phyloP scores from a whole-genome alignment of 2,113 vertebrate species.

The Lynx canadensis region DNA sequence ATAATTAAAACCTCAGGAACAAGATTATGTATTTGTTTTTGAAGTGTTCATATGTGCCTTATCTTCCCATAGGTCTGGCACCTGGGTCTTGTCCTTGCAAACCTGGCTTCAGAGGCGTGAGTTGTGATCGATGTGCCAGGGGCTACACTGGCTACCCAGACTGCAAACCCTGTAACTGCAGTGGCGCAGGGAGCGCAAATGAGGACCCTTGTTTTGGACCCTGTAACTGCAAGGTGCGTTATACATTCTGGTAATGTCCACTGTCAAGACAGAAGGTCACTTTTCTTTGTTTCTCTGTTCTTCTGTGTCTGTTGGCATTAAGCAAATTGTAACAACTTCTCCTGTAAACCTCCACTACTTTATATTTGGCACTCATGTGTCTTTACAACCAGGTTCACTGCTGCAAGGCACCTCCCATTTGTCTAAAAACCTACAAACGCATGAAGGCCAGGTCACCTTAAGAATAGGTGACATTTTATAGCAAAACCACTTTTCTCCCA shows the following conservation, averaged over 20 bases:
- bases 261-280: background rate
- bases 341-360: background rate
- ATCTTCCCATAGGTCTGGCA: conserved; percentile 84
- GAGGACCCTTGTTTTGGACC: conserved; percentile 89
- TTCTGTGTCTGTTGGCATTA: background rate
- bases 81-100: conserved; percentile 96
- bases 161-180: conserved; percentile 90
- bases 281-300: background rate
- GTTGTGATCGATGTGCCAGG: conserved; percentile 91
- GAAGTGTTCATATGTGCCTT: background rate
- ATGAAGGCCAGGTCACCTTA: background rate
- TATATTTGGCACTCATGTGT: background rate
- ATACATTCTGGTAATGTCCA: background rate
- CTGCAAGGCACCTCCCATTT: background rate
- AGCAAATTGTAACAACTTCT: background rate
- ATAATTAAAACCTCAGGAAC: background rate
- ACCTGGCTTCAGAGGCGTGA: conserved; percentile 91
- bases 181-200: conserved; percentile 87
- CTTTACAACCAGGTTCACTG: background rate
- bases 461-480: conserved; percentile 41
- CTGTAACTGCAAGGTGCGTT: conserved; percentile 91
- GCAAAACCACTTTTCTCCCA: background rate
- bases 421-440: conserved; percentile 24
- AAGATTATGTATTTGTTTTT: background rate
- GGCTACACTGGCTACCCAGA: conserved; percentile 90